A percentile compares a stretch with the other conserved stretches of the same genome.
phyloP scores from a whole-genome alignment of 1,140 invertebrate genomes.

The Mercenaria mercenaria region DNA sequence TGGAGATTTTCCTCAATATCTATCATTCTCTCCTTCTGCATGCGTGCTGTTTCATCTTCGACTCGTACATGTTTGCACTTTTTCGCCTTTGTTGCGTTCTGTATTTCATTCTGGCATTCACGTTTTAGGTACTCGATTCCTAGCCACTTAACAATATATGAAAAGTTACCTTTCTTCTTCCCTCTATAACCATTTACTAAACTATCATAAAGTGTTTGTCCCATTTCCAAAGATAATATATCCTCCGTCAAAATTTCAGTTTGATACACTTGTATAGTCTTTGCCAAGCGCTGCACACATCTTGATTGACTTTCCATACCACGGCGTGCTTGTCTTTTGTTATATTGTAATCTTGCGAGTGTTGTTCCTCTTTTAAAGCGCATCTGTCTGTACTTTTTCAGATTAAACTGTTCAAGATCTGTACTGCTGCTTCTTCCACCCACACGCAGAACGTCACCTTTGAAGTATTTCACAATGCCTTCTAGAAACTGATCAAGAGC shows the following conservation, averaged over 20 bases:
- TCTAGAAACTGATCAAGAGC: conserved; percentile 95
- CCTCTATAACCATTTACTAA: neutral
- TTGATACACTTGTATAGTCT: neutral
- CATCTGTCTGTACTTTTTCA: neutral
- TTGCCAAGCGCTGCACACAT: neutral
- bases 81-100: neutral
- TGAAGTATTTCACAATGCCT: conserved; percentile 85
- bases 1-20: neutral
- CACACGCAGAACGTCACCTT: conserved; percentile 89
- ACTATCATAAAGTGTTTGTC: neutral
- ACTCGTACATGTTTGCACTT: neutral
- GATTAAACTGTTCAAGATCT: neutral
- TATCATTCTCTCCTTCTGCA: neutral
- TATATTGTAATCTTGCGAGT: conserved; percentile 9
- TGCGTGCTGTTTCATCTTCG: neutral
- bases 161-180: neutral
- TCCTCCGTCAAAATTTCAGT: neutral
- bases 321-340: neutral
- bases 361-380: neutral
- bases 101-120: neutral
- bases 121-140: neutral
- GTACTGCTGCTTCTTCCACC: conserved; percentile 88
- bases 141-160: neutral
- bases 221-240: neutral
- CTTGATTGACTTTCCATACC: neutral